Conservation (phyloP, 2,113 vertebrate genomes). For the Acanthisitta chloris region DNA sequence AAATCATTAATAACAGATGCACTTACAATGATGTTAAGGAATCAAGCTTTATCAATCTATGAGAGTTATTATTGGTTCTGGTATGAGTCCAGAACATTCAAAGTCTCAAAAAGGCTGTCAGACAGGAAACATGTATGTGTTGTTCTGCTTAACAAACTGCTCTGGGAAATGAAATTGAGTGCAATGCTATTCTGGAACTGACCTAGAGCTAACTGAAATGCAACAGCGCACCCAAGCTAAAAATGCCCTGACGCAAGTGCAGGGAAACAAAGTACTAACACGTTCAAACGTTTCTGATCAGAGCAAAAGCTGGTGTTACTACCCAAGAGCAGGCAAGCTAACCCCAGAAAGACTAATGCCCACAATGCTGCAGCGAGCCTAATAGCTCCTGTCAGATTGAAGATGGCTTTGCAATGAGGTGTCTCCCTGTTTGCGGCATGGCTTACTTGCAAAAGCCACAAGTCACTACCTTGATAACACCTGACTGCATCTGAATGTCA, state of each 20-base stretch:
- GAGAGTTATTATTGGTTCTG: not conserved
- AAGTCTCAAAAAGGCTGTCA: not conserved
- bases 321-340: not conserved
- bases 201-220: not conserved
- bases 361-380: not conserved
- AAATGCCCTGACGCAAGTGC: not conserved
- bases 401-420: not conserved
- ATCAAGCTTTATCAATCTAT: not conserved
- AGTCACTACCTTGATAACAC: fast-evolving
- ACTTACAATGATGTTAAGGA: not conserved
- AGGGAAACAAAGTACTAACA: not conserved
- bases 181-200: not conserved
- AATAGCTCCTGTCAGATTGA: not conserved
- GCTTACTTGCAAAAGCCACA: not conserved
- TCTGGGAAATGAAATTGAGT: not conserved
- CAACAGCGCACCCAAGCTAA: not conserved
- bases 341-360: not conserved
- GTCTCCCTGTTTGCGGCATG: not conserved
- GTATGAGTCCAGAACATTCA: not conserved
- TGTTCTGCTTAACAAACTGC: not conserved
- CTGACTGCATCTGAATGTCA: not conserved
- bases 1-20: not conserved
- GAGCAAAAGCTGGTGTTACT: not conserved
- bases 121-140: not conserved
- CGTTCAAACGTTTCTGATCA: not conserved